Percentiles rank a stretch among this genome's conserved stretches.
These are phyloP conservation scores for Bergia sp. DNA, from an alignment of 92 coral and sea anemone species.

Conservation along the genomic window DNA sequence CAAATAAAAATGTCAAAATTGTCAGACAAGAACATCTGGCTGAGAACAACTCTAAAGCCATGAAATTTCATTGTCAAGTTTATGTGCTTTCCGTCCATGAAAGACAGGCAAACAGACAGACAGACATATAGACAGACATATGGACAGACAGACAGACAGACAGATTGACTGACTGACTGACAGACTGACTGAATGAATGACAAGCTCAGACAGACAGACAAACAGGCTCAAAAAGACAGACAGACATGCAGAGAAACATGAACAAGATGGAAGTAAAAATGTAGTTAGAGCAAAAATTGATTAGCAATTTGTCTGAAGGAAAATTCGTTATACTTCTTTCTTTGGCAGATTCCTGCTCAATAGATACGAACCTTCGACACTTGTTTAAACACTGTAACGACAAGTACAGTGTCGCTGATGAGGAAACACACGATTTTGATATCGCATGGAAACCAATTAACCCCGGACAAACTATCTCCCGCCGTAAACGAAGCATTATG, in stretches of 20 bases:
- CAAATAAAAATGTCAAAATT: too few relatives aligned
- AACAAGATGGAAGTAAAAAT: neutral
- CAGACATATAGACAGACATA: neutral
- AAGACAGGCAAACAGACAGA: neutral
- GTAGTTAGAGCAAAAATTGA: neutral
- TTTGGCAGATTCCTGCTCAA: slow-evolving; percentile 70
- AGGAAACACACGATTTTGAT: slow-evolving; percentile 66
- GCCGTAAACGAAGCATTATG: slow-evolving; percentile 70
- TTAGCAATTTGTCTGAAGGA: neutral
- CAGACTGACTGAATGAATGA: neutral
- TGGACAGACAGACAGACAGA: neutral
- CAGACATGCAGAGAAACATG: neutral
- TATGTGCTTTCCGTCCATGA: neutral
- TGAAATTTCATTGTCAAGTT: too few relatives aligned
- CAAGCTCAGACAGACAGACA: neutral
- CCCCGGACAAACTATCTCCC: slow-evolving; percentile 43
- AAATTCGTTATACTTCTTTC: neutral
- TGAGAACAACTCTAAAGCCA: too few relatives aligned
- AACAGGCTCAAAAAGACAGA: neutral
- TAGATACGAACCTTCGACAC: slow-evolving; percentile 43
- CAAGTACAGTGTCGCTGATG: slow-evolving; percentile 53
- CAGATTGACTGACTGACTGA: neutral
- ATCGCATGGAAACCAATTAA: slow-evolving; percentile 76
- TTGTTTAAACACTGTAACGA: slow-evolving; percentile 64
- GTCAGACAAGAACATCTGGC: too few relatives aligned